phyloP scores from a whole-genome alignment of 2,888 invertebrate species.

The Agrochola circellaris region DNA sequence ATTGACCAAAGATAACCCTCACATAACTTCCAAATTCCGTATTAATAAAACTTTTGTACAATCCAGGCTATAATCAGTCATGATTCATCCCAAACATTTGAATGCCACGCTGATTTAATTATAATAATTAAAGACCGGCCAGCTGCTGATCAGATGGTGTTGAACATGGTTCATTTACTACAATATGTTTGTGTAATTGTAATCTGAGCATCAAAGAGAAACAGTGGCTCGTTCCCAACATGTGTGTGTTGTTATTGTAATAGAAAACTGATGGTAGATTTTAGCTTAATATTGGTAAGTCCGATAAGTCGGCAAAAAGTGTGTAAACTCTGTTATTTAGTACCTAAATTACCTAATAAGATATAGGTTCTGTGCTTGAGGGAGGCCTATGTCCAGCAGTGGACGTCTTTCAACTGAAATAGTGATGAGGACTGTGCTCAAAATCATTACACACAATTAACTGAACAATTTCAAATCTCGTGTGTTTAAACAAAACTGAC shows the following conservation, averaged over 20 bases:
- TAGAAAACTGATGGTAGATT: slow-evolving; percentile 20
- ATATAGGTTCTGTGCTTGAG: background rate
- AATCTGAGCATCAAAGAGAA: slow-evolving; percentile 50
- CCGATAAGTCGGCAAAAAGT: background rate
- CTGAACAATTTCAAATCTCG: no score
- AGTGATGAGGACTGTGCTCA: no score
- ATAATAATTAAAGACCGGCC: slow-evolving; percentile 33
- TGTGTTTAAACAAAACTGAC: background rate
- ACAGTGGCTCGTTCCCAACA: slow-evolving; percentile 29
- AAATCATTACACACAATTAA: no score
- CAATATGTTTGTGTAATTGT: slow-evolving; percentile 50
- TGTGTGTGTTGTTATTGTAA: slow-evolving; percentile 37
- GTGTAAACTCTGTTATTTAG: background rate
- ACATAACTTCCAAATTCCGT: background rate
- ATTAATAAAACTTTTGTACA: background rate
- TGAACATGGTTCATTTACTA: slow-evolving; percentile 31
- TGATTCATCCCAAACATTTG: slow-evolving; percentile 50
- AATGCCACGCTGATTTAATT: slow-evolving; percentile 52
- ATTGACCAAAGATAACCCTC: background rate
- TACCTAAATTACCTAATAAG: no score
- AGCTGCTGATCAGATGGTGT: slow-evolving; percentile 49
- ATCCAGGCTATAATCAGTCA: background rate
- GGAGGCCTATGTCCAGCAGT: no score
- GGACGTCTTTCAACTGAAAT: no score
- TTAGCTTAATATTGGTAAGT: background rate